These are phyloP conservation scores for Erebia aethiops DNA, from an alignment of 2,888 invertebrate species.

Conservation along the genomic window DNA sequence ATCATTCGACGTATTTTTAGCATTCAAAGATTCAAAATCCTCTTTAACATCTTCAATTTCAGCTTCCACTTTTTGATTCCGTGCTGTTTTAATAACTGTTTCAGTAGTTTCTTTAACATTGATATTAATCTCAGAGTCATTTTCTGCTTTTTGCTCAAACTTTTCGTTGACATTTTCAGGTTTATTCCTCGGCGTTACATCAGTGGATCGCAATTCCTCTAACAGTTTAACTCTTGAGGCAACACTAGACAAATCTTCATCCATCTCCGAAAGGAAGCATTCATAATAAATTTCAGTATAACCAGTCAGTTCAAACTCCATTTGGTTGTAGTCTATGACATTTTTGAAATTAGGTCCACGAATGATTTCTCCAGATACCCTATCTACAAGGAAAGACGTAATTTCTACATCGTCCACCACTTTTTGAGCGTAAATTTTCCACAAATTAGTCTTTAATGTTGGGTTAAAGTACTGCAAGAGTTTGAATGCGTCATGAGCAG, in stretches of 20 bases:
- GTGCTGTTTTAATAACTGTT: slow-evolving; percentile 5
- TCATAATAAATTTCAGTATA: slow-evolving; percentile 72
- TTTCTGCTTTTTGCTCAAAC: not conserved
- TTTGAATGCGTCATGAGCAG: slow-evolving; percentile 68
- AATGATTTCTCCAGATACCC: slow-evolving; percentile 70
- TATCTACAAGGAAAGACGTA: slow-evolving; percentile 68
- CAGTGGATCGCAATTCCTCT: slow-evolving; percentile 59
- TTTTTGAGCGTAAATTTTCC: slow-evolving; percentile 70
- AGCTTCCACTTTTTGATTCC: slow-evolving; percentile 17
- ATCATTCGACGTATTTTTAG: slow-evolving; percentile 8
- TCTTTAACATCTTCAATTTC: slow-evolving; percentile 15
- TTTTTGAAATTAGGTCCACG: slow-evolving; percentile 70
- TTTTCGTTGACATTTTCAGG: slow-evolving; percentile 42
- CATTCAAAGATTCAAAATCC: not conserved
- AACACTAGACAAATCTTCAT: slow-evolving; percentile 65
- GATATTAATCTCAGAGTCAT: slow-evolving; percentile 10
- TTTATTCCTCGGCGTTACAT: slow-evolving; percentile 53
- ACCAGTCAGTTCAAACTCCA: slow-evolving; percentile 72
- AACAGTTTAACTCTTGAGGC: slow-evolving; percentile 68
- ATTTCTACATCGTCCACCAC: slow-evolving; percentile 54
- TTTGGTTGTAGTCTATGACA: slow-evolving; percentile 68
- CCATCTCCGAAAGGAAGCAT: slow-evolving; percentile 59
- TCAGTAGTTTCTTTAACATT: slow-evolving; percentile 31
- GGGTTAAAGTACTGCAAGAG: slow-evolving; percentile 75
- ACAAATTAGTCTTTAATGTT: slow-evolving; percentile 59